Conservation (phyloP, 2,113 vertebrate species). For the Caracal caracal region DNA sequence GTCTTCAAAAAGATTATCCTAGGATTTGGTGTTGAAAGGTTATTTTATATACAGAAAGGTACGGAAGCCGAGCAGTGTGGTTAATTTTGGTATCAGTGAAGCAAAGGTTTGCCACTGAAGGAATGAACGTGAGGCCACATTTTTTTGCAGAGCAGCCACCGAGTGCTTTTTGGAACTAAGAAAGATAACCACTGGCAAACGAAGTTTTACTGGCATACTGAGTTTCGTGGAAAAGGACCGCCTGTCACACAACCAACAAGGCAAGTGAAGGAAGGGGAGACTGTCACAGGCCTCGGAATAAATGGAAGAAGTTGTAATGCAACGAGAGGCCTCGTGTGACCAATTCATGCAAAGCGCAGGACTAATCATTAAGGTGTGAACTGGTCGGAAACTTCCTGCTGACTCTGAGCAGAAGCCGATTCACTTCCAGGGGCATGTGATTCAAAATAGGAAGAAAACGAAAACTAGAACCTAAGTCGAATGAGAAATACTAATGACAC, state of each 20-base stretch:
- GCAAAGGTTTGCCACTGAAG: not conserved
- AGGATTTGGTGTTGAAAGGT: not conserved
- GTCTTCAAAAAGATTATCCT: not conserved
- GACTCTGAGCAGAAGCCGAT: slow-evolving; percentile 36
- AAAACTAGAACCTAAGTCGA: not conserved
- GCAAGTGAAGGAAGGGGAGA: not conserved
- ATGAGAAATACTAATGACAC: not conserved
- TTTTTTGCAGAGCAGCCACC: not conserved
- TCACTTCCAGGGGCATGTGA: not conserved
- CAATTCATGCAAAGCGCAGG: not conserved
- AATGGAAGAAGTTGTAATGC: not conserved
- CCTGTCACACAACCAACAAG: not conserved
- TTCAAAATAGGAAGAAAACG: not conserved
- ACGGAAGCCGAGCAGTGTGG: not conserved
- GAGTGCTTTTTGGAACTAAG: not conserved
- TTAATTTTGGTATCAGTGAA: not conserved
- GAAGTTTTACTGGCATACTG: not conserved
- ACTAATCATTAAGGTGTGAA: not conserved
- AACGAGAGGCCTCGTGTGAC: not conserved
- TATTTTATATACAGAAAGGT: not conserved
- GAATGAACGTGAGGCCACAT: not conserved
- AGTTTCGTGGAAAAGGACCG: not conserved
- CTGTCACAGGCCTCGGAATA: not conserved
- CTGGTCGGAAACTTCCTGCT: not conserved
- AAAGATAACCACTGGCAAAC: not conserved